Evolutionary conservation across 2,888 invertebrate genomes (phyloP).

Genomic region (Drosophila melanocephala): DNA sequence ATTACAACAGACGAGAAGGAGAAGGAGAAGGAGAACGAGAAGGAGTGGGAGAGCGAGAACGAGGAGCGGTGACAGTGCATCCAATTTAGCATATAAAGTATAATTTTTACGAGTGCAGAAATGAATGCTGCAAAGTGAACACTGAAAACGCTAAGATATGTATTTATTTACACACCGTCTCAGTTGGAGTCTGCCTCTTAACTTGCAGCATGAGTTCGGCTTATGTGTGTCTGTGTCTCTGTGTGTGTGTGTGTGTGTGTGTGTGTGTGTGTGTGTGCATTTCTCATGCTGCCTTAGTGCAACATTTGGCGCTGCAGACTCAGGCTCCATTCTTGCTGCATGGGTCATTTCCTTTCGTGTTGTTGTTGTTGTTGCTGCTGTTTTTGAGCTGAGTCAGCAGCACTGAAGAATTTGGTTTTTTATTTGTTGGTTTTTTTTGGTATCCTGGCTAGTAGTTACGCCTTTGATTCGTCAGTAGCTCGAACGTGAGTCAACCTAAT

Average conservation of each 20-base stretch:
- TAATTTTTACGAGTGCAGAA: constrained; percentile 69
- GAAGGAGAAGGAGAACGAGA: not conserved
- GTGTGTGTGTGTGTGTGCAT: constrained; percentile 15
- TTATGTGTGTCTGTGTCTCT: not conserved
- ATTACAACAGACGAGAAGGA: constrained; percentile 54
- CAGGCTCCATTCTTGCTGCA: constrained; percentile 11
- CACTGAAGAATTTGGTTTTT: not conserved
- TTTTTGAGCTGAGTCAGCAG: constrained; percentile 67
- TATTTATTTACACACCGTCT: constrained; percentile 35
- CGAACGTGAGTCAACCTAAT: constrained; percentile 47
- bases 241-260: constrained; percentile 11
- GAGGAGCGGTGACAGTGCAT: constrained; percentile 41
- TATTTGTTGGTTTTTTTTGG: not conserved
- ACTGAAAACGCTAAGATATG: constrained; percentile 54
- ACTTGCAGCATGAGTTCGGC: not conserved
- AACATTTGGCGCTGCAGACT: constrained; percentile 69
- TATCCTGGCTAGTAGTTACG: constrained; percentile 22
- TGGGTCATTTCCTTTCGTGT: constrained; percentile 64
- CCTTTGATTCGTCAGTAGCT: constrained; percentile 15
- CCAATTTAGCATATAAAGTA: constrained; percentile 62
- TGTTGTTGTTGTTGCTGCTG: constrained; percentile 58
- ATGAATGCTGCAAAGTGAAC: constrained; percentile 26
- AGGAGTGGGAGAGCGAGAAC: not conserved
- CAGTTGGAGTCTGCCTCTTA: constrained; percentile 22
- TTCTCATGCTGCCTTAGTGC: constrained; percentile 51